These are phyloP conservation scores for Dromiciops gliroides DNA, from an alignment of 2,113 vertebrate species.

Conservation along the genomic window DNA sequence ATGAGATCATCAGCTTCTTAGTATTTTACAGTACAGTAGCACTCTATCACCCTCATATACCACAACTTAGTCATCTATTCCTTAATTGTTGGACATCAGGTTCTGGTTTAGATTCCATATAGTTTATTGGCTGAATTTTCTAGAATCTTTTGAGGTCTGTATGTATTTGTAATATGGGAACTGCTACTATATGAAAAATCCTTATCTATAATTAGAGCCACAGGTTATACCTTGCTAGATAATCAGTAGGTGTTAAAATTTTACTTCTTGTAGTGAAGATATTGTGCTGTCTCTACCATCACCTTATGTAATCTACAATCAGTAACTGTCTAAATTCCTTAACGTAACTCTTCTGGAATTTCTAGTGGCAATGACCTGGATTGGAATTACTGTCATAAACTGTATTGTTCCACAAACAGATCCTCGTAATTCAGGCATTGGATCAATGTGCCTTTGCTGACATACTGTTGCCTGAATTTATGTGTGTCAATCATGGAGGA, in stretches of 20 bases:
- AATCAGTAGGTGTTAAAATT: not conserved
- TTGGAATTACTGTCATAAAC: not conserved
- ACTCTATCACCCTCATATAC: not conserved
- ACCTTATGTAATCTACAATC: not conserved
- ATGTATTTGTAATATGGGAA: not conserved
- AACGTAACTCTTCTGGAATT: not conserved
- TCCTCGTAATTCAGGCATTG: not conserved
- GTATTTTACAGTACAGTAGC: not conserved
- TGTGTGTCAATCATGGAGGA: not conserved
- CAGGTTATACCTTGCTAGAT: not conserved
- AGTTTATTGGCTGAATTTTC: not conserved
- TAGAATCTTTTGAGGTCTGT: not conserved
- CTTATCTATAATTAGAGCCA: not conserved
- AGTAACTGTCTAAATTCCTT: not conserved
- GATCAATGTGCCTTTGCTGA: not conserved
- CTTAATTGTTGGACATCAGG: not conserved
- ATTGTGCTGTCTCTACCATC: not conserved
- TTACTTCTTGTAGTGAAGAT: not conserved
- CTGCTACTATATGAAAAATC: not conserved
- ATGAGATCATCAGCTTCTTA: not conserved
- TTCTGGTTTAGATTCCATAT: not conserved
- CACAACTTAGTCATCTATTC: not conserved
- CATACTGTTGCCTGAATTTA: not conserved
- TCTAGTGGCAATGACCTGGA: not conserved
- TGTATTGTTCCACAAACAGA: not conserved